Evolutionary conservation across 2,113 vertebrate genomes (phyloP).

Genomic region (Bucco capensis): DNA sequence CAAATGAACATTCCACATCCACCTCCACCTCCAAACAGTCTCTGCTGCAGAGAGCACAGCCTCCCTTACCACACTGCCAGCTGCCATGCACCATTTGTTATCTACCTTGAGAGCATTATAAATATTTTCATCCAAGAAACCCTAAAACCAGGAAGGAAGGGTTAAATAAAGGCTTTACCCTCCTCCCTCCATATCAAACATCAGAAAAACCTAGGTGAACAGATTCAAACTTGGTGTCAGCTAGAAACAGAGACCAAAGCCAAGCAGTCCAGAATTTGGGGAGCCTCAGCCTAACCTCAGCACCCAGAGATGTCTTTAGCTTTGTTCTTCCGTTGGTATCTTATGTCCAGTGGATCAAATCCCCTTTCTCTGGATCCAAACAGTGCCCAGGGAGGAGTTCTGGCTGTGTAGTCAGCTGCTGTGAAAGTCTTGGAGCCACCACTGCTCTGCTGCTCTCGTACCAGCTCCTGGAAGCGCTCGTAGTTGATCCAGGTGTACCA

Average conservation of each 20-base stretch:
- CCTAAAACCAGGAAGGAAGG: background rate
- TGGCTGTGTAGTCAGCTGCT: conserved; percentile 81
- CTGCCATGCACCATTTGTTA: background rate
- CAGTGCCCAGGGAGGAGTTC: conserved; percentile 86
- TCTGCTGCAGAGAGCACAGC: background rate
- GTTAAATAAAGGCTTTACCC: background rate
- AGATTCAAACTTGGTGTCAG: rapidly evolving
- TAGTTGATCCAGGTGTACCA: conserved; percentile 97
- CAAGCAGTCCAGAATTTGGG: background rate
- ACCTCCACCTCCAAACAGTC: background rate
- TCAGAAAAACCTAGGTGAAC: background rate
- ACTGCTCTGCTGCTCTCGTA: conserved; percentile 68
- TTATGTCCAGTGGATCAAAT: conserved; percentile 85
- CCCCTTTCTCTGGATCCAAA: conserved; percentile 86
- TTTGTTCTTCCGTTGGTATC: conserved; percentile 85
- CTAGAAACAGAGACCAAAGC: background rate
- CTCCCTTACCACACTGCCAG: background rate
- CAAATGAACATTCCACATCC: background rate
- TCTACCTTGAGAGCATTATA: rapidly evolving
- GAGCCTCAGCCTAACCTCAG: conserved; percentile 59
- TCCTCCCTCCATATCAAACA: background rate
- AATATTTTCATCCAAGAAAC: background rate
- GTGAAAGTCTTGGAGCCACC: conserved; percentile 75
- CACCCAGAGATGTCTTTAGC: conserved; percentile 85
- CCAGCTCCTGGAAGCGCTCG: conserved; percentile 84